Percentiles rank a stretch among this genome's conserved stretches.
Evolutionary conservation across 2,797 vertebrate species (phyloP).

Genomic region (Urophycis tenuis): DNA sequence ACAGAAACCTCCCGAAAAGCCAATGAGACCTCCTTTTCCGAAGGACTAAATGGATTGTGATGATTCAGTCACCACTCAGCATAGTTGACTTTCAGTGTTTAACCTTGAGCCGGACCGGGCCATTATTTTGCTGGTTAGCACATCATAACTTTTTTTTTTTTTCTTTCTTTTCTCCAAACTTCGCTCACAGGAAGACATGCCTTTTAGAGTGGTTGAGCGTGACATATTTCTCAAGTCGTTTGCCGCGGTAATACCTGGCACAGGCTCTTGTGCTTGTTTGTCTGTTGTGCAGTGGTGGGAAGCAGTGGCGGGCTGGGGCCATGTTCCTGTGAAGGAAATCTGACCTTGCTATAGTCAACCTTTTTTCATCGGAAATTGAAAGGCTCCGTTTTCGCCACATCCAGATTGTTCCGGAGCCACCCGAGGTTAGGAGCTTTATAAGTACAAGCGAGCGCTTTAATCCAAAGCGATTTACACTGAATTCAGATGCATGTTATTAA

Average conservation of each 20-base stretch:
- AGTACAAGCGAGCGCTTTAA: background rate
- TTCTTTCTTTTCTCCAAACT: background rate
- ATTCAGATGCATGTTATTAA: background rate
- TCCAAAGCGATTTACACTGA: background rate
- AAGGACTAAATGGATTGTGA: conserved; percentile 2
- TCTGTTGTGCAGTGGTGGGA: background rate
- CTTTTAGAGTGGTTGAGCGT: conserved; percentile 2
- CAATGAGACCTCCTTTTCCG: conserved; percentile 4
- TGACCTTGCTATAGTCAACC: background rate
- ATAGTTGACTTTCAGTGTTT: conserved; percentile 27
- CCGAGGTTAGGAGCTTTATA: background rate
- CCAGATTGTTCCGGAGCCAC: background rate
- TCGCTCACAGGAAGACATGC: background rate
- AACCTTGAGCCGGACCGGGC: conserved; percentile 24
- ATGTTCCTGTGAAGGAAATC: background rate
- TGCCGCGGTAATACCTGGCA: background rate
- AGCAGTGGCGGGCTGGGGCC: background rate
- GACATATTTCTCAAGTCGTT: background rate
- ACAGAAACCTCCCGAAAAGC: conserved; percentile 11
- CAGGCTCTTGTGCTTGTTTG: background rate
- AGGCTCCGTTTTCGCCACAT: background rate
- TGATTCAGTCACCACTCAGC: conserved; percentile 18
- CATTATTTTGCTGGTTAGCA: conserved; percentile 12
- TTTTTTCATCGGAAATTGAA: background rate
- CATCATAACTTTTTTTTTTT: conserved; percentile 13